Evolutionary conservation across 2,113 vertebrate species (phyloP), one percentile per base, ranked within the genome.

Genomic region (zebrafish (Danio rerio)): DNA sequence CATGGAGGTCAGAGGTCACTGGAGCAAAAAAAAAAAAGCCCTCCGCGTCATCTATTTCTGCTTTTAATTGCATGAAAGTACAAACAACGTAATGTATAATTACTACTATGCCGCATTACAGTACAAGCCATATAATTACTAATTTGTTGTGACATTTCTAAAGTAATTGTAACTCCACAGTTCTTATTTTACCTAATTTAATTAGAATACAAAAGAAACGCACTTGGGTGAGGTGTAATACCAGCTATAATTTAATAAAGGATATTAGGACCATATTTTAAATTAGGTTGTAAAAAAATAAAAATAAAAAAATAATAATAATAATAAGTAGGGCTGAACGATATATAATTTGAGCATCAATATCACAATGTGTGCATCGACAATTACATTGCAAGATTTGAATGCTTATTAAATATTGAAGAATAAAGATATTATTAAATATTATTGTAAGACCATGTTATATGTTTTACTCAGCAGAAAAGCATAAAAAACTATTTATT

Each of bases 31-130:
- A 10, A 70, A 76, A 65, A 80, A 42, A 50, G n/a, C 65, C 69
- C 80, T 79, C 50, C 66, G n/a, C 69, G 66, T 79, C 81, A 87
- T 56, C 81, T 86, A 75, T 80, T 83, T 70, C 70, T 65, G 12
- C 74, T 71, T 85, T 84, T 82, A 87, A 89, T 86, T 89, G 88
- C 42, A 10, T 71, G 59, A 78, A 77, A 81, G 65, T 87, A 84
- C 52, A 85, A 86, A 20, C 77, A 49, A n/a, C 18, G 49, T 42
- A 53, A 79, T 50, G 61, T 53, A 53, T 79, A 66, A 86, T 70
- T 75, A 61, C 62, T 42, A 75, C 8, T 13, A 31, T 11, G 15
- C 59, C 15, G 75, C 59, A 20, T 20, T 79, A 55, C 21, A 55
- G 20, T 43, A 79, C 9, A 6, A 66, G 47, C 49, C 85, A 77